phyloP scores from a whole-genome alignment of 1,140 invertebrate genomes.

The Achroia grisella region DNA sequence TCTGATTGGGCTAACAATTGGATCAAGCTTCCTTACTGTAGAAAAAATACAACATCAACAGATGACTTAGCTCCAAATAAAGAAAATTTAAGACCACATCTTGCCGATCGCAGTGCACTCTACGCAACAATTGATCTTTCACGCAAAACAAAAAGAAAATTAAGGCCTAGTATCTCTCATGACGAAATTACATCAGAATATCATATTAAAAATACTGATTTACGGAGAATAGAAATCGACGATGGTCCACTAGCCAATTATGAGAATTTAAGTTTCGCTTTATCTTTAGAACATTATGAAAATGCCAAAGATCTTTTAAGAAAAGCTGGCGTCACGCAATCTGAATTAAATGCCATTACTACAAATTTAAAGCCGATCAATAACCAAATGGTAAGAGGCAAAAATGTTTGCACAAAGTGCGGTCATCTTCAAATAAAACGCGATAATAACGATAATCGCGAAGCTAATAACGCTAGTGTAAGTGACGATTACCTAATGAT shows the following conservation, averaged over 20 bases:
- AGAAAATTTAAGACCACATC: conserved; percentile 66
- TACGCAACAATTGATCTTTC: conserved; percentile 82
- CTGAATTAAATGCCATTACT: conserved; percentile 71
- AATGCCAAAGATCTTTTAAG: conserved; percentile 81
- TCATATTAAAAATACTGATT: conserved; percentile 12
- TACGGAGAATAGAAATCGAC: conserved; percentile 27
- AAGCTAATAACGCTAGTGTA: neutral
- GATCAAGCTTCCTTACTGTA: conserved; percentile 78
- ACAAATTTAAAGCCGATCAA: conserved; percentile 50
- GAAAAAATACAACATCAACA: conserved; percentile 30
- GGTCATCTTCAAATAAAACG: conserved; percentile 74
- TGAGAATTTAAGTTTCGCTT: conserved; percentile 84
- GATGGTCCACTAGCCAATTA: conserved; percentile 75
- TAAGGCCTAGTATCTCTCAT: conserved; percentile 9
- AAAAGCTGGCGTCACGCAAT: conserved; percentile 74
- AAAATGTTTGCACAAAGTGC: conserved; percentile 76
- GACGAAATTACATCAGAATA: conserved; percentile 7
- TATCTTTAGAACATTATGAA: conserved; percentile 84
- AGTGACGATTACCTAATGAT: conserved; percentile 80
- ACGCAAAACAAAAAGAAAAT: conserved; percentile 75
- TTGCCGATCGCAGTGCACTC: conserved; percentile 63
- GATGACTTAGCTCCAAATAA: conserved; percentile 74
- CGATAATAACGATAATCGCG: conserved; percentile 1
- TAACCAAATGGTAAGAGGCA: conserved; percentile 22
- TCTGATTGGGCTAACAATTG: conserved; percentile 78